A percentile compares a stretch with the other conserved stretches of the same genome.
Evolutionary conservation across 2,888 invertebrate genomes (phyloP).

Genomic region (Ethmia dodecea): DNA sequence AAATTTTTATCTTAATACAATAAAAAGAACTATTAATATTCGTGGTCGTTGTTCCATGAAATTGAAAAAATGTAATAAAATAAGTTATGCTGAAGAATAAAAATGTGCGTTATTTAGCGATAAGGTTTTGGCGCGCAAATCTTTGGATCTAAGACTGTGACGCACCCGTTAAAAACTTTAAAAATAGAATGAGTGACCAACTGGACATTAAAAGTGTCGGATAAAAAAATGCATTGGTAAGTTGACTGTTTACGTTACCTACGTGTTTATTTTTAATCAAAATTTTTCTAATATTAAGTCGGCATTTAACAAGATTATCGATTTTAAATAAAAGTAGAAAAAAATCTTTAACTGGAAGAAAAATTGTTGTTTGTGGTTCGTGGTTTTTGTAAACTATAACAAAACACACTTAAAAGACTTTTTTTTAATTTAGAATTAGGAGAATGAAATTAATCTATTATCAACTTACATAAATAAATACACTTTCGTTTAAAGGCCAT

Average conservation of each 20-base stretch:
- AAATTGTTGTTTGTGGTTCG: too few species aligned
- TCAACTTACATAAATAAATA: too few species aligned
- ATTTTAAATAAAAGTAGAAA: background rate
- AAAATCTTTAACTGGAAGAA: too few species aligned
- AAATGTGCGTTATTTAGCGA: slow-evolving; percentile 34
- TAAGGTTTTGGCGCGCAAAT: slow-evolving; percentile 34
- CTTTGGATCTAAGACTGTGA: slow-evolving; percentile 16
- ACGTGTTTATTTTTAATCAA: background rate
- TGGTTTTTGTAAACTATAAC: too few species aligned
- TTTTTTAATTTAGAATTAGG: too few species aligned
- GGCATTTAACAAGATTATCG: background rate
- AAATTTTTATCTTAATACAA: slow-evolving; percentile 15
- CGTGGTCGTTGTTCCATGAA: slow-evolving; percentile 43
- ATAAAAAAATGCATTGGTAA: background rate
- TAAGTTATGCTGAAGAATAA: slow-evolving; percentile 45
- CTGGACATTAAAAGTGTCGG: slow-evolving; percentile 21
- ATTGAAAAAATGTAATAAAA: slow-evolving; percentile 52
- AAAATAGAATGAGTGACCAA: slow-evolving; percentile 19
- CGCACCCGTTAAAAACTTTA: slow-evolving; percentile 3
- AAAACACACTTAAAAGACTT: too few species aligned
- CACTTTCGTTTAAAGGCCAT: too few species aligned
- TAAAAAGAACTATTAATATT: slow-evolving; percentile 21
- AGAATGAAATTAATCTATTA: too few species aligned
- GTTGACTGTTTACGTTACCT: too few species aligned
- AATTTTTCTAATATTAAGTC: too few species aligned